Evolutionary conservation across 2,113 vertebrate genomes (phyloP).

Genomic region (Percina caprodes): DNA sequence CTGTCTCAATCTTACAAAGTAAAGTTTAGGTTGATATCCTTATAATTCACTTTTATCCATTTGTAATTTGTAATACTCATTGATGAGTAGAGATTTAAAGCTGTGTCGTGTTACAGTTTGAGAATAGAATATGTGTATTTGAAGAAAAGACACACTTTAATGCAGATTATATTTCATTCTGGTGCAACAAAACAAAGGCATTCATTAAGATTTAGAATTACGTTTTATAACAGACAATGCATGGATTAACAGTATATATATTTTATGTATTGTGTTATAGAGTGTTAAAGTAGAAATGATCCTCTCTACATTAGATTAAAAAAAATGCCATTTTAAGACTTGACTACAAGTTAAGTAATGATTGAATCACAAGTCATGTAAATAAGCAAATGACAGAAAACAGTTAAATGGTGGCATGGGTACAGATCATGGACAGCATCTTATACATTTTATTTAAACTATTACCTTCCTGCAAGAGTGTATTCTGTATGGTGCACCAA

Average conservation of each 20-base stretch:
- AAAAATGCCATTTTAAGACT: conserved; percentile 23
- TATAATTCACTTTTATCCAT: conserved; percentile 19
- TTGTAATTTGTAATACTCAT: not conserved
- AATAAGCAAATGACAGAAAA: conserved; percentile 1
- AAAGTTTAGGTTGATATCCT: not conserved
- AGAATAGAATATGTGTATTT: not conserved
- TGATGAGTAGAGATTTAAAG: not conserved
- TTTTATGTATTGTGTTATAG: conserved; percentile 25
- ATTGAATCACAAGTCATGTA: not conserved
- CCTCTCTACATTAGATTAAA: conserved; percentile 29
- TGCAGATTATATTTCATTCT: conserved; percentile 40
- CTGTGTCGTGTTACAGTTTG: not conserved
- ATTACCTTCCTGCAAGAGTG: not conserved
- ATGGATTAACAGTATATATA: conserved; percentile 26
- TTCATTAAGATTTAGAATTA: conserved; percentile 40
- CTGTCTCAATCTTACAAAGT: not conserved
- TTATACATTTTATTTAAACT: not conserved
- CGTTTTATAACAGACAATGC: conserved; percentile 48
- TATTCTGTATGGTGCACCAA: not conserved
- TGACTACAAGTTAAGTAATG: conserved; percentile 2
- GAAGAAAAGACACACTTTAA: not conserved
- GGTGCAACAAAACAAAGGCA: conserved; percentile 30
- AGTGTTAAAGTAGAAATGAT: conserved; percentile 25
- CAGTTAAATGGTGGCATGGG: not conserved
- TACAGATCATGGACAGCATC: not conserved